phyloP scores from a whole-genome alignment of 2,113 vertebrate genomes.

The Rhinogobius similis region DNA sequence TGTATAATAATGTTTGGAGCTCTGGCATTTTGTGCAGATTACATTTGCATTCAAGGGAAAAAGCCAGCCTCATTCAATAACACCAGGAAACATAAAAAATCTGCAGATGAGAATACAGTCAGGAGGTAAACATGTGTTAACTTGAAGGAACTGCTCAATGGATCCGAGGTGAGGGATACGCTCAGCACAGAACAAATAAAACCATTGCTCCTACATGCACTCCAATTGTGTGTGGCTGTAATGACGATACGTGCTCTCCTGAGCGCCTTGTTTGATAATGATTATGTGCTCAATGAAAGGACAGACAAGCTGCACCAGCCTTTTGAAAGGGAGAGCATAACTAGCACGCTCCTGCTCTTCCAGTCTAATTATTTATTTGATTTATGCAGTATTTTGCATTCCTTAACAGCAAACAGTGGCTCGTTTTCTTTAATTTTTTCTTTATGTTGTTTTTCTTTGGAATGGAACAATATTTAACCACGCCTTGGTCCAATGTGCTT shows the following conservation, averaged over 20 bases:
- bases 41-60: slow-evolving; percentile 40
- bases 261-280: slow-evolving; percentile 76
- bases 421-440: slow-evolving; percentile 23
- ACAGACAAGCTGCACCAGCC: slow-evolving; percentile 61
- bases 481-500: slow-evolving; percentile 73
- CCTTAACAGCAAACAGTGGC: slow-evolving; percentile 40
- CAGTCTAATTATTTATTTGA: slow-evolving; percentile 59
- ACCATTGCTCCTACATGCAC: slow-evolving; percentile 78
- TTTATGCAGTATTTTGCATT: slow-evolving; percentile 37
- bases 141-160: slow-evolving; percentile 35
- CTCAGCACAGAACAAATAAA: slow-evolving; percentile 83
- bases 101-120: slow-evolving; percentile 36
- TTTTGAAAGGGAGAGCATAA: slow-evolving; percentile 64
- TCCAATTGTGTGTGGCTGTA: slow-evolving; percentile 79
- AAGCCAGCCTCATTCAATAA: slow-evolving; percentile 18
- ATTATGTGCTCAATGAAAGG: slow-evolving; percentile 70
- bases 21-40: slow-evolving; percentile 17
- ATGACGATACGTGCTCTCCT: slow-evolving; percentile 73
- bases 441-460: slow-evolving; percentile 32
- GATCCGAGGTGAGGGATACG: slow-evolving; percentile 68
- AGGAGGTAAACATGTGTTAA: slow-evolving; percentile 57
- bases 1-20: slow-evolving; percentile 20
- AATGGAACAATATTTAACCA: slow-evolving; percentile 66
- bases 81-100: slow-evolving; percentile 44
- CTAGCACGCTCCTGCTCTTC: slow-evolving; percentile 65